phyloP scores from a whole-genome alignment of 2,888 invertebrate species.

The Mesoligia furuncula region DNA sequence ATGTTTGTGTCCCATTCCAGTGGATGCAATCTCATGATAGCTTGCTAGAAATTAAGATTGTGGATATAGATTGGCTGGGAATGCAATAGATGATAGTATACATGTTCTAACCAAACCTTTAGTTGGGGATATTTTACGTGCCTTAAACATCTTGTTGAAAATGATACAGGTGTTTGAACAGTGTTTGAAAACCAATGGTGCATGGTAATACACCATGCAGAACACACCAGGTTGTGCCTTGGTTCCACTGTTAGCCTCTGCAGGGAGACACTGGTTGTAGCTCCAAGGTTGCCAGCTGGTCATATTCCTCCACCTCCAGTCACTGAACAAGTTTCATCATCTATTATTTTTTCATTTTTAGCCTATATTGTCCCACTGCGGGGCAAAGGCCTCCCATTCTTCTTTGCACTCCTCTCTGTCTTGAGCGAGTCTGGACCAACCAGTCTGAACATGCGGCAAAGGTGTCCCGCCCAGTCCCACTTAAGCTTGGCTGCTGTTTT shows the following conservation, averaged over 20 bases:
- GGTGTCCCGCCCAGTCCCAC: too few relatives aligned
- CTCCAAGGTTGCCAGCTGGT: not conserved
- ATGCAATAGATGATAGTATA: not conserved
- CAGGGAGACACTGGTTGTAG: not conserved
- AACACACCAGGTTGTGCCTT: not conserved
- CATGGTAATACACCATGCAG: not conserved
- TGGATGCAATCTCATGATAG: not conserved
- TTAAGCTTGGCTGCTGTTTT: too few relatives aligned
- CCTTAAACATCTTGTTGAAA: not conserved
- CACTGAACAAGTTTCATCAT: not conserved
- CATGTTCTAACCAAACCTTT: not conserved
- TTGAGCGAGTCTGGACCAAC: too few relatives aligned
- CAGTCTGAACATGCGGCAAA: too few relatives aligned
- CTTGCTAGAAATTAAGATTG: not conserved
- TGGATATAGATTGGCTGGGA: not conserved
- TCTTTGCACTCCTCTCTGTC: too few relatives aligned
- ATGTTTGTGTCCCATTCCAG: not conserved
- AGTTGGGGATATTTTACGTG: not conserved
- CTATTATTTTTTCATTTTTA: too few relatives aligned
- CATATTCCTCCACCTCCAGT: not conserved
- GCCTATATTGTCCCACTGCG: too few relatives aligned
- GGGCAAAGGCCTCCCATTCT: too few relatives aligned
- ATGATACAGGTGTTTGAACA: not conserved
- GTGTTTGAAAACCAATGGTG: not conserved
- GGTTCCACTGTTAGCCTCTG: too few relatives aligned